A percentile compares a stretch with the other conserved stretches of the same genome.
Evolutionary conservation across 2,888 invertebrate species (phyloP).

Genomic region (Agriotes lineatus): DNA sequence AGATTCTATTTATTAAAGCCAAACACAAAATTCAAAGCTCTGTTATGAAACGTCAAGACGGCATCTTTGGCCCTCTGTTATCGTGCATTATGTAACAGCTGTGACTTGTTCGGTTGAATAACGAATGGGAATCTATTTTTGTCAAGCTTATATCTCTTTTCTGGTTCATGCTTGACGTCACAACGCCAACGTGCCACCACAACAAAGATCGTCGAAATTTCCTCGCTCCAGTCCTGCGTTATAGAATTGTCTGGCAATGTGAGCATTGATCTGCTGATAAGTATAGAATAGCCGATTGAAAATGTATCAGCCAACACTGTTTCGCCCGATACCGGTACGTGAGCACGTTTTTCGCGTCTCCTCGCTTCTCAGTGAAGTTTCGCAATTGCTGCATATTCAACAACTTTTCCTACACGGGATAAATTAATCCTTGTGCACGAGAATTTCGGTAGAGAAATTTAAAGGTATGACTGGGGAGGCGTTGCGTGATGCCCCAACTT

Average conservation of each 20-base stretch:
- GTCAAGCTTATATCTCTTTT: conserved; percentile 16
- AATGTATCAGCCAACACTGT: conserved; percentile 27
- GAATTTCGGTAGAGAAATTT: background rate
- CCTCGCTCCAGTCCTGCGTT: conserved; percentile 33
- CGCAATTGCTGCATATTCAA: background rate
- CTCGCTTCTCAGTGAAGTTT: background rate
- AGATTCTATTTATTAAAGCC: no score
- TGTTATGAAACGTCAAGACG: background rate
- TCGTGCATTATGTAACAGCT: background rate
- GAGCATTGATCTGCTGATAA: conserved; percentile 38
- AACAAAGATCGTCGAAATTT: conserved; percentile 24
- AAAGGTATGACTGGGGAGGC: background rate
- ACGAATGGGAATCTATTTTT: conserved; percentile 3
- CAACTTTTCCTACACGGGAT: background rate
- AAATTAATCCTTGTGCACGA: background rate
- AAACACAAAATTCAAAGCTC: no score
- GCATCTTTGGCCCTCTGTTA: background rate
- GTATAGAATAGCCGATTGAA: conserved; percentile 36
- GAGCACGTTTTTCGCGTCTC: conserved; percentile 18
- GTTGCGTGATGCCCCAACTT: background rate
- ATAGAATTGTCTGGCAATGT: conserved; percentile 27
- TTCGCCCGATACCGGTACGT: conserved; percentile 20
- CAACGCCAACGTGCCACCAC: conserved; percentile 3
- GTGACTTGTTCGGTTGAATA: background rate
- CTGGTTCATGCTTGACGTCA: conserved; percentile 19